Evolutionary conservation across 2,797 vertebrate genomes (phyloP).

Genomic region (Lepus townsendii): DNA sequence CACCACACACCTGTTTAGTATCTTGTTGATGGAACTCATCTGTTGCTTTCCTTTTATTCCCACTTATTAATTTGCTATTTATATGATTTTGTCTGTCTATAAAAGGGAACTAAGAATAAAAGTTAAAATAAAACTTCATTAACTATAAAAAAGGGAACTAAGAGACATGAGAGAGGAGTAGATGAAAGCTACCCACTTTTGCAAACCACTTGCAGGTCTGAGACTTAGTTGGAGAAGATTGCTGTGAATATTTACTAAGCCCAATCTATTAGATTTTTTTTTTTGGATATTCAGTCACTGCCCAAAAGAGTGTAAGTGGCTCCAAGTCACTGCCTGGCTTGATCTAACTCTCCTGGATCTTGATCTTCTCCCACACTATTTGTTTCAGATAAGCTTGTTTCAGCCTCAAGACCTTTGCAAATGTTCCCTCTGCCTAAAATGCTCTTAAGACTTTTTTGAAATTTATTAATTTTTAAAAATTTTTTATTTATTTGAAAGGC

Average conservation of each 20-base stretch:
- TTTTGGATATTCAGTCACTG: neutral
- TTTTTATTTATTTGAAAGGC: no score
- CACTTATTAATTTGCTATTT: neutral
- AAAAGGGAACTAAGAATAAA: neutral
- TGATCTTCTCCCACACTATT: neutral
- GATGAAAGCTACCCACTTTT: neutral
- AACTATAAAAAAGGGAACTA: neutral
- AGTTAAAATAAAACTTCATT: no score
- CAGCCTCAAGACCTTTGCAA: neutral
- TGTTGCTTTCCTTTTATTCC: neutral
- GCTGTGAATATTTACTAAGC: neutral
- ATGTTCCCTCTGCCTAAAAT: neutral
- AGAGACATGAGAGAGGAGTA: neutral
- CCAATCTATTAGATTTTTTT: neutral
- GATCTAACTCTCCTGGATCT: neutral
- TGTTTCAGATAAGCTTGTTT: constrained; percentile 14
- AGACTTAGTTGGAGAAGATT: neutral
- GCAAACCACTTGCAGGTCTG: neutral
- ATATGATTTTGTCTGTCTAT: neutral
- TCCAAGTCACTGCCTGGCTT: neutral
- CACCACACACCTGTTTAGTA: neutral
- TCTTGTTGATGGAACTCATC: neutral
- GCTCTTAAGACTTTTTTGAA: no score
- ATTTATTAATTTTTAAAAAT: no score
- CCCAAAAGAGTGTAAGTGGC: neutral